Base-by-base conservation (phyloP, 1,140 invertebrate species). In the Bursaphelenchus mucronatus region DNA sequence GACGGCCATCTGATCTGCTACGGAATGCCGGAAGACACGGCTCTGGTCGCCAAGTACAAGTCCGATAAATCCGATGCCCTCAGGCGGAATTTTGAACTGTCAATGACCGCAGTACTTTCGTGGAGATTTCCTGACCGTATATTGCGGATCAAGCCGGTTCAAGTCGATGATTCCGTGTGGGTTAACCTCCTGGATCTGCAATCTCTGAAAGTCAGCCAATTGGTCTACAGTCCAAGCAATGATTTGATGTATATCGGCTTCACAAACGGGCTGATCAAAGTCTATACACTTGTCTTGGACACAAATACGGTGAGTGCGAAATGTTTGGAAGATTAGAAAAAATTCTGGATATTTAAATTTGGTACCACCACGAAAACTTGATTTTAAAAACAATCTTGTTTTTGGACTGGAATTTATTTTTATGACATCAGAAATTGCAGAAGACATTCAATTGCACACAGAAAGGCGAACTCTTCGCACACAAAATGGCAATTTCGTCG, bases 111-210 rank as follows among this genome's bases (percentile, higher is more conserved):
- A 8, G 57, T 62, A 30, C 40, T 72, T 8, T 76, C 70, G 0
- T 72, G 70, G 70, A 10, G 51, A n/a, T 72, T 72, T 39, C 17
- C 15, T 21, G 70, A 72, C 39, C 47, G 56, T 39, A 51, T 72
- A 13, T 55, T 72, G 13, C 68, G 70, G 17, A 72, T 72, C 39
- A 75, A 76, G 49, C 43, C 43, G 9, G 39, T 66, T 43, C 64
- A 66, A 54, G n/a, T 17, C 15, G 50, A 56, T 17, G 61, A 75
- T 49, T 61, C 58, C 46, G 13, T 39, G 13, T 72, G 70, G 70
- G 47, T 64, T 10, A 74, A 70, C 50, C 52, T 72, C n/a, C 53
- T 72, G 8, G 70, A 72, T 46, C 40, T 72, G 21, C 74, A 73
- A 39, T 67, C 67, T 40, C 52, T 72, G 43, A 15, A 70, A 19